A percentile compares a stretch with the other conserved stretches of the same genome.
Evolutionary conservation across 2,888 invertebrate genomes (phyloP).

Genomic region (Azorinus chamasolen): DNA sequence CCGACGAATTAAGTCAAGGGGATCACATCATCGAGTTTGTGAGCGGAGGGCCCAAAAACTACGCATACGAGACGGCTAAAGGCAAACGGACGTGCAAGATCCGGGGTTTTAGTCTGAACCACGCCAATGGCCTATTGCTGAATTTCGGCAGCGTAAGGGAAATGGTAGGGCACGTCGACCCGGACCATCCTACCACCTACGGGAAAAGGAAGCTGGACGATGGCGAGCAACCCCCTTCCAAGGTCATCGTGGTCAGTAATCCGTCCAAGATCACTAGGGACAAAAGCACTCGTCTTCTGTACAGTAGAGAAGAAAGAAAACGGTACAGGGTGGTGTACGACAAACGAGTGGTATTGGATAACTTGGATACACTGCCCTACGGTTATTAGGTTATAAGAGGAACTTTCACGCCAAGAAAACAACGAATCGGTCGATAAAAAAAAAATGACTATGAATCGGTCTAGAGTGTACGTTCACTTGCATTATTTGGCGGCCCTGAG

Average conservation of each 20-base stretch:
- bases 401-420: neutral
- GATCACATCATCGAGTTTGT: conserved; percentile 66
- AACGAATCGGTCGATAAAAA: neutral
- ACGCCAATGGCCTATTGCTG: conserved; percentile 36
- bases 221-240: neutral
- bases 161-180: conserved; percentile 5
- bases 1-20: conserved; percentile 13
- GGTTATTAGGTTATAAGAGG: conserved; percentile 28
- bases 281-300: conserved; percentile 89
- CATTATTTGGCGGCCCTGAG: conserved; percentile 5
- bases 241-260: conserved; percentile 7
- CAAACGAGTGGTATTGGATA: conserved; percentile 28
- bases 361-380: conserved; percentile 47
- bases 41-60: conserved; percentile 83
- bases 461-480: conserved; percentile 16
- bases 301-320: conserved; percentile 82
- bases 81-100: conserved; percentile 69
- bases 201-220: conserved; percentile 6
- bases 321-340: conserved; percentile 37
- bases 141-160: conserved; percentile 63
- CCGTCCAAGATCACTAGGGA: conserved; percentile 78
- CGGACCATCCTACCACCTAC: conserved; percentile 2
- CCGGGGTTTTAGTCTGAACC: conserved; percentile 68
- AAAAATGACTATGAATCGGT: neutral
- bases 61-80: conserved; percentile 72